A percentile compares a stretch with the other conserved stretches of the same genome.
Conservation (phyloP, 2,113 vertebrate species). For the Theristicus caerulescens region DNA sequence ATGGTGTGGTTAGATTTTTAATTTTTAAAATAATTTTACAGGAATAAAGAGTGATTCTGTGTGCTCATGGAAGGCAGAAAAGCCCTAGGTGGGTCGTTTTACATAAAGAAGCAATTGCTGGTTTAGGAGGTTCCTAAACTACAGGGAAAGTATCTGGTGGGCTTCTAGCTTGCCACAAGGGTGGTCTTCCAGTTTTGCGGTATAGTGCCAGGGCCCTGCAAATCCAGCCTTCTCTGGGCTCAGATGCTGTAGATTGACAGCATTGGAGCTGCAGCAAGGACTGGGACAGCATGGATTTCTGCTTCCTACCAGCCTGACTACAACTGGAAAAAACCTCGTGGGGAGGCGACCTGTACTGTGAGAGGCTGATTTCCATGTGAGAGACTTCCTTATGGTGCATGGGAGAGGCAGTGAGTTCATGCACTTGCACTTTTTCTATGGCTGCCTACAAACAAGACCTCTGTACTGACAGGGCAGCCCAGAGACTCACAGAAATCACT, state of each 20-base stretch:
- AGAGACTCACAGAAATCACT: background rate
- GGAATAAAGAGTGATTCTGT: background rate
- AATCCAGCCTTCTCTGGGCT: background rate
- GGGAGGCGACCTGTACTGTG: rapidly evolving
- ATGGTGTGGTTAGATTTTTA: background rate
- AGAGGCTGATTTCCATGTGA: background rate
- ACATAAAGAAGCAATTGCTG: background rate
- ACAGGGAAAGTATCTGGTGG: background rate
- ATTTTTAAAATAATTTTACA: background rate
- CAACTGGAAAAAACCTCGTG: background rate
- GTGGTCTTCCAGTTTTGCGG: background rate
- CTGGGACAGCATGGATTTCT: background rate
- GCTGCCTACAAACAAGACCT: background rate
- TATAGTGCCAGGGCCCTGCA: background rate
- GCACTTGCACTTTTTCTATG: background rate
- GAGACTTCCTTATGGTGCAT: rapidly evolving
- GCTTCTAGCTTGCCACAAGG: background rate
- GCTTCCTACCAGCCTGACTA: background rate
- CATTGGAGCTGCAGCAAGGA: background rate
- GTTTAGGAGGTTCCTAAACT: background rate
- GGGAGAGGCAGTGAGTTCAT: background rate
- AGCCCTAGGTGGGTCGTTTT: background rate
- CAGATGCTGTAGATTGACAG: background rate
- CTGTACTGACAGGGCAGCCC: background rate
- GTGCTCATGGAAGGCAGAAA: background rate